These are phyloP conservation scores for Hormaphis cornu DNA, from an alignment of 1,140 invertebrate genomes.

Conservation along the genomic window DNA sequence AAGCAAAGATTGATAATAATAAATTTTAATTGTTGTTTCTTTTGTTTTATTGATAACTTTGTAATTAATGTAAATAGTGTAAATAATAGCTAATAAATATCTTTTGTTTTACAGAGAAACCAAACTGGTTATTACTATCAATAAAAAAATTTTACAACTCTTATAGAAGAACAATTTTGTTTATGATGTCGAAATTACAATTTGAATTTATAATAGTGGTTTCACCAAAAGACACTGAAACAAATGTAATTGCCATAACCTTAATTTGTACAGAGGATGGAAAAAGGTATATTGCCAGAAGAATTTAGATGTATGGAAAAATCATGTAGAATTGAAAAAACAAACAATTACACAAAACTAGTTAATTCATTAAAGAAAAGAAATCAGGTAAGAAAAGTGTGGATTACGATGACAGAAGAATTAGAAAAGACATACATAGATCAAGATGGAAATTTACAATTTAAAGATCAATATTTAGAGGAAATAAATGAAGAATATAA, in stretches of 20 bases:
- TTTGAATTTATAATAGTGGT: not conserved
- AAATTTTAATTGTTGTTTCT: constrained; percentile 3
- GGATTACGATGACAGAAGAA: not conserved
- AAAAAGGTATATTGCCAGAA: not conserved
- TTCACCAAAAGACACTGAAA: not conserved
- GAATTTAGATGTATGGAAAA: not conserved
- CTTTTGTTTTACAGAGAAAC: constrained; percentile 11
- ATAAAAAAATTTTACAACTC: not conserved
- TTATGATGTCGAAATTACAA: not conserved
- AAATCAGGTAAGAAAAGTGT: not conserved
- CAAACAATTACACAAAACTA: not conserved
- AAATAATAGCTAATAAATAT: not conserved
- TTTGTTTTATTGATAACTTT: not conserved
- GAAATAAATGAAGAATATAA: not conserved
- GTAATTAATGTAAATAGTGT: not conserved
- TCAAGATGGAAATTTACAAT: not conserved
- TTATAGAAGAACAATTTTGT: constrained; percentile 8
- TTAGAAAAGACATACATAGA: not conserved
- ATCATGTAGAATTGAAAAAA: not conserved
- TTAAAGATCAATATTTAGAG: constrained; percentile 1
- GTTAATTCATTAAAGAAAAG: not conserved
- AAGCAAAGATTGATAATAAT: too few species aligned
- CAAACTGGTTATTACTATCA: not conserved
- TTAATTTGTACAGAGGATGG: not conserved
- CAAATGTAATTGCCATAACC: constrained; percentile 7